Percentiles rank a stretch among this genome's conserved stretches.
phyloP scores from a whole-genome alignment of 2,113 vertebrate genomes.

The Anas platyrhynchos region DNA sequence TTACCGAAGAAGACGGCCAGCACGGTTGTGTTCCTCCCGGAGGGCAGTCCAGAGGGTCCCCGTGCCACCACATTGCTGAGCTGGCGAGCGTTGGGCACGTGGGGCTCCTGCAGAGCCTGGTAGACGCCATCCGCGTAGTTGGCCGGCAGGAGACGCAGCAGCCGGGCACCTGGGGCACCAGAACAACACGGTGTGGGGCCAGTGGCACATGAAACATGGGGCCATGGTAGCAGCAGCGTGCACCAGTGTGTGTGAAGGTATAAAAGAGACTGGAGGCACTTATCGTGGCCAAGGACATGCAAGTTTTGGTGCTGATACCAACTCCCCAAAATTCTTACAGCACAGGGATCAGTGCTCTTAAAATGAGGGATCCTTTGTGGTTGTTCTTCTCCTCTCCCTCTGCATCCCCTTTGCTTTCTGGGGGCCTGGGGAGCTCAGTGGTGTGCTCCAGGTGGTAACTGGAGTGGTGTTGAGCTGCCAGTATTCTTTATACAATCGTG shows the following conservation, averaged over 20 bases:
- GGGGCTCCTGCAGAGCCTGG: conserved; percentile 80
- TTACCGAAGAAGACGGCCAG: conserved; percentile 92
- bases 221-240: rapidly evolving
- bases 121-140: conserved; percentile 88
- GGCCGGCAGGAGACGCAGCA: conserved; percentile 85
- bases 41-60: conserved; percentile 80
- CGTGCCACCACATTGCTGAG: conserved; percentile 73
- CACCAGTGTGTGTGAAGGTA: rapidly evolving
- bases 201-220: rapidly evolving
- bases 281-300: rapidly evolving
- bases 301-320: background rate
- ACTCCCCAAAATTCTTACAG: background rate
- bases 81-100: conserved; percentile 84
- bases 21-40: conserved; percentile 84
- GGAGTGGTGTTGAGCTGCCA: background rate
- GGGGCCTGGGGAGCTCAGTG: background rate
- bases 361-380: background rate
- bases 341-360: background rate
- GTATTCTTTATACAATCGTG: background rate
- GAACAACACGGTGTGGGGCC: rapidly evolving
- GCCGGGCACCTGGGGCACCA: conserved; percentile 77
- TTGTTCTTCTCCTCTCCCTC: background rate
- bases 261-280: background rate
- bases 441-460: background rate
- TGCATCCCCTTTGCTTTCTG: background rate